Evolutionary conservation across 30 jellyfish, hydroid and myxozoan genomes (phyloP), one percentile per base, ranked within the genome.

Genomic region (Aurelia aurita complex sp. Pacific): DNA sequence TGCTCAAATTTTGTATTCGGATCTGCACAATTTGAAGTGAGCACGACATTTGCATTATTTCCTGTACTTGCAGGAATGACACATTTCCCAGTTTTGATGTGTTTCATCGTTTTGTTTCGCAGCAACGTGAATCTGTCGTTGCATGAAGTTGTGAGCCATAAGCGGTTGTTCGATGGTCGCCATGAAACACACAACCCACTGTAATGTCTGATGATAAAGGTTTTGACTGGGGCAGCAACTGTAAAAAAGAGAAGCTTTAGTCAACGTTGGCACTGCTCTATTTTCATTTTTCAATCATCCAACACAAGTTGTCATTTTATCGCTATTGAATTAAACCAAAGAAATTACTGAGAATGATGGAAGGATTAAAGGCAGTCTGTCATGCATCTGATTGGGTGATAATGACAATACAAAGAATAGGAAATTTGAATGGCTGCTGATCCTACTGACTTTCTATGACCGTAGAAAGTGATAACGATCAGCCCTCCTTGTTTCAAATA

Each of bases 1-100:
- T 73, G 88, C 76, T 64, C 77, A 63, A 85, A 85, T 15, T 52
- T 67, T 40, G 94, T 29, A 29, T 69, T 60, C 16, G 59, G 57
- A 35, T 74, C 69, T 62, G 61, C 36, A 68, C 94, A 85, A 69
- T 85, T 87, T 14, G 60, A 40, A 2, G 77, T 73, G 50, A 85
- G 83, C 13, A 23, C 57, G 10, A 85, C n/a, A 18, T 74, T 54
- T 7, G 94, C 85, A 68, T 67, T 36, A 63, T 85, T 54, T 1
- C 9, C 2, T 1, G 40, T 32, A 36, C 83, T 64, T 64, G 32
- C 78, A n/a, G 94, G 94, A 33, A 52, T 14, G 54, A 62, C 88
- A 16, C 94, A 85, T 64, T 85, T 85, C 12, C 94, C 88, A 10
- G 88, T 33, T 17, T 63, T n/a, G 63, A 85, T 35, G 72, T 85